Percentiles rank a stretch among this genome's conserved stretches.
phyloP scores from a whole-genome alignment of 2,888 invertebrate species.

The Melanostoma mellinum region DNA sequence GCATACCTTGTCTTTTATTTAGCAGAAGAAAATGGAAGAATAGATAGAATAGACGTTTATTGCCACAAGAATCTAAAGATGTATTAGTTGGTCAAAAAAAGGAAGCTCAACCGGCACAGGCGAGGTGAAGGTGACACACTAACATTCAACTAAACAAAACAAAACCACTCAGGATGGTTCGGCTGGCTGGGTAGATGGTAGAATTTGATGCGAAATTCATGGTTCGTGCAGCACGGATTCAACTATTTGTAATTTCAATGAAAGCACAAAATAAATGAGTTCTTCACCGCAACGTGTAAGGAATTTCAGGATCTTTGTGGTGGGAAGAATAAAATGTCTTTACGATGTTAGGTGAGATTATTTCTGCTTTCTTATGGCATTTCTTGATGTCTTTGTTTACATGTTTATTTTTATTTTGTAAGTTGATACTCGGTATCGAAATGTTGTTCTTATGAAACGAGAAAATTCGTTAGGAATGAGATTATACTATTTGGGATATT shows the following conservation, averaged over 20 bases:
- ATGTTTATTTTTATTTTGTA: slow-evolving; percentile 8
- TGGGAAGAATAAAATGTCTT: slow-evolving; percentile 13
- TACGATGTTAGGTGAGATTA: slow-evolving; percentile 46
- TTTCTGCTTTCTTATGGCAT: slow-evolving; percentile 37
- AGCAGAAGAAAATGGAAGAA: background rate
- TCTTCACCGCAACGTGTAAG: background rate
- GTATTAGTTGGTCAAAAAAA: background rate
- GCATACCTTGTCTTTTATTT: slow-evolving; percentile 1
- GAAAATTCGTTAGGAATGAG: background rate
- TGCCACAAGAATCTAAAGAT: too few relatives aligned
- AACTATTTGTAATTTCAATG: background rate
- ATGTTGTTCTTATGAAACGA: background rate
- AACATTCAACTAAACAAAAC: background rate
- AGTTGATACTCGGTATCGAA: background rate
- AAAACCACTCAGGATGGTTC: background rate
- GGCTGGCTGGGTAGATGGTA: background rate
- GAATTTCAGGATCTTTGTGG: background rate
- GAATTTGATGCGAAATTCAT: slow-evolving; percentile 22
- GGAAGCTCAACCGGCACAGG: background rate
- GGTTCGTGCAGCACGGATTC: slow-evolving; percentile 26
- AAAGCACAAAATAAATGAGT: slow-evolving; percentile 5
- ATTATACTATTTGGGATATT: slow-evolving; percentile 1
- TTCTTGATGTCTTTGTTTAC: slow-evolving; percentile 17
- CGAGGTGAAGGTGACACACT: slow-evolving; percentile 13
- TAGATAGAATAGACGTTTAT: background rate